These are phyloP conservation scores for Tetraneura akinire DNA, from an alignment of 1,140 invertebrate species.

Conservation along the genomic window DNA sequence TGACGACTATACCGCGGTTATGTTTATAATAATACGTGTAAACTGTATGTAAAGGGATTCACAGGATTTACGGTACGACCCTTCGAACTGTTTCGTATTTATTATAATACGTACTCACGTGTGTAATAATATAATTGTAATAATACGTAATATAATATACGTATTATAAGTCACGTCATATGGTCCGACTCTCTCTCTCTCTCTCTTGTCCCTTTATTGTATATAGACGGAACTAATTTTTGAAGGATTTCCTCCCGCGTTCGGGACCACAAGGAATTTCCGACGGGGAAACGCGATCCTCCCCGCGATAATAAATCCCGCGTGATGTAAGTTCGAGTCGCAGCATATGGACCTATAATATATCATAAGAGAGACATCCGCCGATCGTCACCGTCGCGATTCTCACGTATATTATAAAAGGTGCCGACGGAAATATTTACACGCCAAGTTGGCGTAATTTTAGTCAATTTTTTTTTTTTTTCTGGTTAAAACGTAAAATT, in stretches of 20 bases:
- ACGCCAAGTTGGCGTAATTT: too few species aligned
- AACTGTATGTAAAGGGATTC: background rate
- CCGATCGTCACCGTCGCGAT: background rate
- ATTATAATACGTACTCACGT: too few species aligned
- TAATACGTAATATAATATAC: background rate
- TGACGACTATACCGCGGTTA: too few species aligned
- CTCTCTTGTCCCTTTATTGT: background rate
- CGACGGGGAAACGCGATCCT: background rate
- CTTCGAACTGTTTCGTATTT: background rate
- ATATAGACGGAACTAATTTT: slow-evolving; percentile 45
- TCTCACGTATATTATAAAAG: slow-evolving; percentile 2
- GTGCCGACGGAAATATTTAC: background rate
- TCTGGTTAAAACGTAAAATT: too few species aligned
- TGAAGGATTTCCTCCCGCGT: slow-evolving; percentile 31
- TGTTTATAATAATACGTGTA: too few species aligned
- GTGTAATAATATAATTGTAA: too few species aligned
- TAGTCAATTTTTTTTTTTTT: too few species aligned
- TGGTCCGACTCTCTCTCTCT: background rate
- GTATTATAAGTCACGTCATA: background rate
- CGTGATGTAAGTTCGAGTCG: background rate
- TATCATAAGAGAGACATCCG: slow-evolving; percentile 3
- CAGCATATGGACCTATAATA: background rate
- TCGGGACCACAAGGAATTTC: background rate
- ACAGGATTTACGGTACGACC: slow-evolving; percentile 17
- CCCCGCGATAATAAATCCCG: slow-evolving; percentile 1